phyloP scores from a whole-genome alignment of 2,888 invertebrate species.

The Acleris laterana region DNA sequence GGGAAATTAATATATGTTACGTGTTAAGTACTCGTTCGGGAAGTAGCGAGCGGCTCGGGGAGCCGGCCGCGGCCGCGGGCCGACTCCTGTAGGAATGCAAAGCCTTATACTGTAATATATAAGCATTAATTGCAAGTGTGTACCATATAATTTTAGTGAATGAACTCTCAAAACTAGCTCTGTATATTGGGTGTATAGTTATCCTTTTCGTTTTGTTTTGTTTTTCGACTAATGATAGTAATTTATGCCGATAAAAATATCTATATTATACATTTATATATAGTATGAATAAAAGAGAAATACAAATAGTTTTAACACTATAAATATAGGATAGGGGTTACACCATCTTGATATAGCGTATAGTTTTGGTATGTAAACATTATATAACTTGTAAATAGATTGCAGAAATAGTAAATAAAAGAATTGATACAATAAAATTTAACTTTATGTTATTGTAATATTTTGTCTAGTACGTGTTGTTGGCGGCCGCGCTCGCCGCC shows the following conservation, averaged over 20 bases:
- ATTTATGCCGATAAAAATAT: slow-evolving; percentile 78
- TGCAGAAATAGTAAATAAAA: slow-evolving; percentile 76
- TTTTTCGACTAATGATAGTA: slow-evolving; percentile 79
- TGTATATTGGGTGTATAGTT: slow-evolving; percentile 84
- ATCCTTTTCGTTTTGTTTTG: slow-evolving; percentile 74
- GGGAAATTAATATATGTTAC: slow-evolving; percentile 82
- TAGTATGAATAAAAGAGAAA: slow-evolving; percentile 71
- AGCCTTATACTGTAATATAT: slow-evolving; percentile 79
- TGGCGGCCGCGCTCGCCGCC: slow-evolving; percentile 46
- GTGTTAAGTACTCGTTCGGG: slow-evolving; percentile 69
- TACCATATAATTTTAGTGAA: slow-evolving; percentile 74
- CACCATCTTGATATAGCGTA: slow-evolving; percentile 77
- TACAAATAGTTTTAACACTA: slow-evolving; percentile 83
- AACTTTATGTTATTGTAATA: slow-evolving; percentile 79
- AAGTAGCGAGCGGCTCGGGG: slow-evolving; percentile 49
- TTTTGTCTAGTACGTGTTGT: slow-evolving; percentile 70
- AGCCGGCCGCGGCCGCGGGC: slow-evolving; percentile 51
- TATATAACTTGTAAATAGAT: slow-evolving; percentile 80
- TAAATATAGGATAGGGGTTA: slow-evolving; percentile 82
- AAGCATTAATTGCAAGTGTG: slow-evolving; percentile 71
- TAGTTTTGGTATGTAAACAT: slow-evolving; percentile 83
- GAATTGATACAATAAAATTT: slow-evolving; percentile 81
- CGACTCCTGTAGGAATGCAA: slow-evolving; percentile 67
- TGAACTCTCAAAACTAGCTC: slow-evolving; percentile 73
- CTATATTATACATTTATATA: slow-evolving; percentile 69